Conservation (phyloP, 1,140 invertebrate genomes). For the Drosophila nannoptera region DNA sequence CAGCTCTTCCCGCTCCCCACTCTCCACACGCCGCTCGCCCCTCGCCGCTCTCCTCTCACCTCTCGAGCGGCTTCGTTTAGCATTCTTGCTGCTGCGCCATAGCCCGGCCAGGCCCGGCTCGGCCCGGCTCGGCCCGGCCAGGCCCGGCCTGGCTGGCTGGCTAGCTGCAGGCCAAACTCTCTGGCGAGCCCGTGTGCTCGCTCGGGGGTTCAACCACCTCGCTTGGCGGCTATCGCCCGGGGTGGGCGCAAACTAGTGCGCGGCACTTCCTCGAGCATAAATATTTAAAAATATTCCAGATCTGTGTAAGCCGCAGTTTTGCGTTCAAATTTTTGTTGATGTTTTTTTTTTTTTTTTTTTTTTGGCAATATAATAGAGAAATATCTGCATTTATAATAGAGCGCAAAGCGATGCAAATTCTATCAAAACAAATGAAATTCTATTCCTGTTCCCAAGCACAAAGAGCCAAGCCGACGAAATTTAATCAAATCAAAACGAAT, state of each 20-base stretch:
- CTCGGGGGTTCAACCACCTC: slow-evolving; percentile 47
- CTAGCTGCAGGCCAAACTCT: background rate
- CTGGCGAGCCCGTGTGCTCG: background rate
- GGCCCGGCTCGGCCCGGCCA: slow-evolving; percentile 4
- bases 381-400: slow-evolving; percentile 49
- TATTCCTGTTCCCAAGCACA: slow-evolving; percentile 55
- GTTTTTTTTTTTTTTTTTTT: background rate
- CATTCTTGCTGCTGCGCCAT: slow-evolving; percentile 69
- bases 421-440: slow-evolving; percentile 53
- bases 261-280: slow-evolving; percentile 48
- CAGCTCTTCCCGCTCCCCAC: background rate
- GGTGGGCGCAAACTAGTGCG: slow-evolving; percentile 22
- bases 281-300: slow-evolving; percentile 47
- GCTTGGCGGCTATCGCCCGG: slow-evolving; percentile 9
- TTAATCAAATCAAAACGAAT: slow-evolving; percentile 13
- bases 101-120: slow-evolving; percentile 25
- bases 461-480: background rate
- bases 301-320: slow-evolving; percentile 22
- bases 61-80: slow-evolving; percentile 61
- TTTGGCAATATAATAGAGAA: slow-evolving; percentile 20
- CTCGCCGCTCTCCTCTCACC: slow-evolving; percentile 23
- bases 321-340: background rate
- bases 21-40: slow-evolving; percentile 46
- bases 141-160: no score
- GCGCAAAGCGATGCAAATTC: slow-evolving; percentile 56